These are phyloP conservation scores for Dasypogon diadema DNA, from an alignment of 2,888 invertebrate genomes.

Conservation along the genomic window DNA sequence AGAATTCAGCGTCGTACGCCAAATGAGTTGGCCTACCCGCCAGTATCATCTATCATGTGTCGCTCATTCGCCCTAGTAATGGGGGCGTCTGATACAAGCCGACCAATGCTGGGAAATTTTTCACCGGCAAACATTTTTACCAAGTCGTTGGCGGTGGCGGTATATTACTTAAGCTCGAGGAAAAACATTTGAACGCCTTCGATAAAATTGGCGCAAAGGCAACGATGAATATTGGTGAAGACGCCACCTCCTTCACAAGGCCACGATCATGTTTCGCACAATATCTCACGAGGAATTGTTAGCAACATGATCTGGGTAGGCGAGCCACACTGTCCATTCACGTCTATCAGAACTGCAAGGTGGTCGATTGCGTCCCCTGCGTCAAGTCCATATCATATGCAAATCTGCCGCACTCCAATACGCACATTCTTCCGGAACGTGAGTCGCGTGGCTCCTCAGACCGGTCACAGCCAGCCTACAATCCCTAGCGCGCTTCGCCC, in stretches of 20 bases:
- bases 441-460: conserved; percentile 10
- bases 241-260: background rate
- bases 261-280: background rate
- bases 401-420: background rate
- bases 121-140: background rate
- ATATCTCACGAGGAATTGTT: background rate
- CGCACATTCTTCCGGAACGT: background rate
- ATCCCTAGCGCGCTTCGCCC: background rate
- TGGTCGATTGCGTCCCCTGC: background rate
- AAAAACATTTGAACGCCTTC: too few relatives aligned
- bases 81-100: background rate
- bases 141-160: background rate
- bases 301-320: background rate
- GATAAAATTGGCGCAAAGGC: too few relatives aligned
- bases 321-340: background rate
- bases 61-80: background rate
- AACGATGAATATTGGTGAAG: too few relatives aligned
- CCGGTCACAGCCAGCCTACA: background rate
- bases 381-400: background rate
- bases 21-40: background rate
- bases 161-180: too few relatives aligned
- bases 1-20: conserved; percentile 13
- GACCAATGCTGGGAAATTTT: background rate
- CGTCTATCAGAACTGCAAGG: too few relatives aligned
- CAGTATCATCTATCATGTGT: background rate